Percentiles rank a stretch among this genome's conserved stretches.
Conservation (phyloP, 2,797 vertebrate genomes). For the Spondyliosoma cantharus region DNA sequence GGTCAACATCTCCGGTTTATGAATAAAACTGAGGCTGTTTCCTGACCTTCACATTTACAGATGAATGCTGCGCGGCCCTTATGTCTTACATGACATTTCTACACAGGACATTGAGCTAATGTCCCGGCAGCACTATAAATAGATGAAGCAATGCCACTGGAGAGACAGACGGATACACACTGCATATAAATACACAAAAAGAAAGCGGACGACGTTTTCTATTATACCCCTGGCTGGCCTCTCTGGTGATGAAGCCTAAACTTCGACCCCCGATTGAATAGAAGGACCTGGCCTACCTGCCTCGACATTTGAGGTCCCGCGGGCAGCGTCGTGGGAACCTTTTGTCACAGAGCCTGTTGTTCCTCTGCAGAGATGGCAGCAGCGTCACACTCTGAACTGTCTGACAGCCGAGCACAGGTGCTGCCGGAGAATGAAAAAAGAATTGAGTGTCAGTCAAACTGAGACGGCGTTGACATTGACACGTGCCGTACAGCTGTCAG, state of each 20-base stretch:
- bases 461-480: conserved; percentile 55
- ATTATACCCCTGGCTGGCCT: conserved; percentile 5
- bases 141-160: conserved; percentile 60
- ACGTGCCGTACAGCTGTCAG: conserved; percentile 46
- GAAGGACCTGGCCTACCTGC: conserved; percentile 76
- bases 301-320: conserved; percentile 57
- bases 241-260: conserved; percentile 23
- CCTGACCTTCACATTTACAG: conserved; percentile 71
- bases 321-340: conserved; percentile 53
- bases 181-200: conserved; percentile 40
- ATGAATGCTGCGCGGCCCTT: conserved; percentile 60
- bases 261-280: conserved; percentile 48
- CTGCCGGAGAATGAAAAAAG: conserved; percentile 73
- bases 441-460: conserved; percentile 64
- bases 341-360: conserved; percentile 74
- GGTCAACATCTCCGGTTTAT: conserved; percentile 41
- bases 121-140: conserved; percentile 77
- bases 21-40: conserved; percentile 43
- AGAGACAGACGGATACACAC: conserved; percentile 51
- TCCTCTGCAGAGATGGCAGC: conserved; percentile 62
- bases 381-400: conserved; percentile 52
- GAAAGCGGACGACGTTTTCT: conserved; percentile 27
- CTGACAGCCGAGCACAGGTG: conserved; percentile 82
- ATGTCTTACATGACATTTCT: conserved; percentile 75
- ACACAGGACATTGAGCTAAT: conserved; percentile 67